phyloP scores from a whole-genome alignment of 2,888 invertebrate genomes.

The Altica lythri region DNA sequence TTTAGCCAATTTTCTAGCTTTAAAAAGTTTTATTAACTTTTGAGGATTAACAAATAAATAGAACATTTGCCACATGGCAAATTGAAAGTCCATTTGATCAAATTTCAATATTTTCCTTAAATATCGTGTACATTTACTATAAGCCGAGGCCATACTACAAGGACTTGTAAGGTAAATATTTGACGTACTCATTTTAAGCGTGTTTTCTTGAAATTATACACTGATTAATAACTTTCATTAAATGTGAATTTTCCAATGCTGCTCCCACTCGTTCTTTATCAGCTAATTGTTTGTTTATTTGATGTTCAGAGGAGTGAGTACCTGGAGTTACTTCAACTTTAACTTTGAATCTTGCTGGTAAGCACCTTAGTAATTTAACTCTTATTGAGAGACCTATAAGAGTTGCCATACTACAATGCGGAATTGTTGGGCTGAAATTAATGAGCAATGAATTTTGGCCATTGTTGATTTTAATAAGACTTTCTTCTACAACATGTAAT shows the following conservation, averaged over 20 bases:
- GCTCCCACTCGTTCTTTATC: constrained; percentile 98
- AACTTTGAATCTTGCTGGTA: constrained; percentile 82
- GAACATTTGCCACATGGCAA: constrained; percentile 99
- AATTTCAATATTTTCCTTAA: constrained; percentile 83
- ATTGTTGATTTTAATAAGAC: constrained; percentile 78
- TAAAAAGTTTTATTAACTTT: constrained; percentile 96
- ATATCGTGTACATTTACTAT: constrained; percentile 88
- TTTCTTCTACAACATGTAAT: constrained; percentile 88
- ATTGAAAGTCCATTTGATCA: constrained; percentile 99
- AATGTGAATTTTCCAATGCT: constrained; percentile 89
- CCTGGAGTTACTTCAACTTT: constrained; percentile 89
- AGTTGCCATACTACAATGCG: constrained; percentile 99
- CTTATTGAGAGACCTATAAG: constrained; percentile 90
- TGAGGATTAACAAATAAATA: constrained; percentile 95
- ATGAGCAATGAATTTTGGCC: constrained; percentile 72
- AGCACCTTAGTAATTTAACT: constrained; percentile 83
- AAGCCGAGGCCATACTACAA: constrained; percentile 77
- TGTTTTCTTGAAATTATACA: constrained; percentile 64
- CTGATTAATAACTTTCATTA: constrained; percentile 93
- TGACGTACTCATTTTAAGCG: constrained; percentile 33
- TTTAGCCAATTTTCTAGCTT: constrained; percentile 98
- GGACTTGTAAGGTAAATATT: constrained; percentile 24
- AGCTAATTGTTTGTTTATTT: constrained; percentile 95
- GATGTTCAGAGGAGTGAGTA: constrained; percentile 87
- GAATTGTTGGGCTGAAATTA: constrained; percentile 95